Evolutionary conservation across 1,140 invertebrate genomes (phyloP).

Genomic region (Trichomalopsis sarcophagae): DNA sequence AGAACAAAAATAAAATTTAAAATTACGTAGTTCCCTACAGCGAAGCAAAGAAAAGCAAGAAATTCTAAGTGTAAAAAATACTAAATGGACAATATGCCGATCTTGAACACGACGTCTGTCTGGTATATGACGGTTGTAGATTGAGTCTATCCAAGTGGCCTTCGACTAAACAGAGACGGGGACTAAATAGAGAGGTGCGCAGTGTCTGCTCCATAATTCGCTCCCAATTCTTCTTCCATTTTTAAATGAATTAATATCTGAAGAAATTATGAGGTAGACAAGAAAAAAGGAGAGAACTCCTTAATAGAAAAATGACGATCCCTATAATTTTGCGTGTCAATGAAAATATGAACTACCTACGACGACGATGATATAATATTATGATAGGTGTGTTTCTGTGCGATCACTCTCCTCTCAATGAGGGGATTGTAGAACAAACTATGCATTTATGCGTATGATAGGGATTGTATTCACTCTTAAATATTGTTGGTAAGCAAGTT

Average conservation of each 20-base stretch:
- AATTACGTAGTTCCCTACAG: conserved; percentile 5
- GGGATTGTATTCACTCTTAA: conserved; percentile 27
- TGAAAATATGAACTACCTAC: neutral
- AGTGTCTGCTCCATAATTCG: conserved; percentile 32
- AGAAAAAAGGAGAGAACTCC: neutral
- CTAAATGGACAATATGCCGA: conserved; percentile 42
- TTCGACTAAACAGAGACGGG: conserved; percentile 42
- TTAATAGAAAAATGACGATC: conserved; percentile 11
- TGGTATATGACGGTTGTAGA: conserved; percentile 36
- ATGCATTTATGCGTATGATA: conserved; percentile 33
- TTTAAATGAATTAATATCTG: neutral
- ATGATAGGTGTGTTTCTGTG: neutral
- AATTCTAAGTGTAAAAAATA: conserved; percentile 32
- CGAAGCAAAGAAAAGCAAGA: conserved; percentile 18
- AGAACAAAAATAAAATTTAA: neutral
- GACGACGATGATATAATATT: neutral
- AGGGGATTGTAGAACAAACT: neutral
- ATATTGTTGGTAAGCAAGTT: conserved; percentile 5
- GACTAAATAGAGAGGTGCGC: neutral
- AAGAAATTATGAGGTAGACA: neutral
- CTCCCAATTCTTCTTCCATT: conserved; percentile 14
- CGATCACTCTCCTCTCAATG: neutral
- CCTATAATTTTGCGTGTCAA: conserved; percentile 17
- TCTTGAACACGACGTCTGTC: conserved; percentile 33
- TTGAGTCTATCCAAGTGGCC: conserved; percentile 49